Evolutionary conservation across 2,797 vertebrate genomes (phyloP).

Genomic region (Leptodactylus fallax): DNA sequence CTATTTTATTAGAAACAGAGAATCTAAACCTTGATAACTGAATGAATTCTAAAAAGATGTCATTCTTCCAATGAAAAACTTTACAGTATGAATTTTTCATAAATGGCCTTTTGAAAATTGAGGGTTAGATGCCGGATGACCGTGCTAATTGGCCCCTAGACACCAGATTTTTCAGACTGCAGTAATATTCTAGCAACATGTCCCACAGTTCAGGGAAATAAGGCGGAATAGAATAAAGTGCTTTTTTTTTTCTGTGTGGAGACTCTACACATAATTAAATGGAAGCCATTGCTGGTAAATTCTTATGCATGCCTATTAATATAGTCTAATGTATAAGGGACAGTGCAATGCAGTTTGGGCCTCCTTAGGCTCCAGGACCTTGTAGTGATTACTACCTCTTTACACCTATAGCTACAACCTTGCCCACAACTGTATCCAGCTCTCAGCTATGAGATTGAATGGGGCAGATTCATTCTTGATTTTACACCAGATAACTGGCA

Average conservation of each 20-base stretch:
- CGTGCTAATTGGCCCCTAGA: conserved; percentile 24
- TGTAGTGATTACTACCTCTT: too few species aligned
- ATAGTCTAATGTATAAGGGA: neutral
- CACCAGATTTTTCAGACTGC: neutral
- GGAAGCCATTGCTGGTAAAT: neutral
- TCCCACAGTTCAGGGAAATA: neutral
- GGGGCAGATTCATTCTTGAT: too few species aligned
- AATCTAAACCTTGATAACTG: neutral
- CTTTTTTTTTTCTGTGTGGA: neutral
- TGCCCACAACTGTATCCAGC: neutral
- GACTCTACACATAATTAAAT: neutral
- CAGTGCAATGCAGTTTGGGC: neutral
- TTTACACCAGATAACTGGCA: too few species aligned
- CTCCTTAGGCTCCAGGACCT: too few species aligned
- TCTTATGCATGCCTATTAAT: neutral
- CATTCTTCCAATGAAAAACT: neutral
- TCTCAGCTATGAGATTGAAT: neutral
- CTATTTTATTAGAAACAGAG: neutral
- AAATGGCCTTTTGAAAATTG: neutral
- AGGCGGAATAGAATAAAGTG: neutral
- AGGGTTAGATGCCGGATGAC: neutral
- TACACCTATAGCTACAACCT: too few species aligned
- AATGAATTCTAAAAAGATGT: neutral
- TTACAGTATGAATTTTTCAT: conserved; percentile 2
- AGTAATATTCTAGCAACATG: neutral